Percentiles rank a stretch among this genome's conserved stretches.
Conservation (phyloP, 1,140 invertebrate species). For the Panagrolaimus sp. region DNA sequence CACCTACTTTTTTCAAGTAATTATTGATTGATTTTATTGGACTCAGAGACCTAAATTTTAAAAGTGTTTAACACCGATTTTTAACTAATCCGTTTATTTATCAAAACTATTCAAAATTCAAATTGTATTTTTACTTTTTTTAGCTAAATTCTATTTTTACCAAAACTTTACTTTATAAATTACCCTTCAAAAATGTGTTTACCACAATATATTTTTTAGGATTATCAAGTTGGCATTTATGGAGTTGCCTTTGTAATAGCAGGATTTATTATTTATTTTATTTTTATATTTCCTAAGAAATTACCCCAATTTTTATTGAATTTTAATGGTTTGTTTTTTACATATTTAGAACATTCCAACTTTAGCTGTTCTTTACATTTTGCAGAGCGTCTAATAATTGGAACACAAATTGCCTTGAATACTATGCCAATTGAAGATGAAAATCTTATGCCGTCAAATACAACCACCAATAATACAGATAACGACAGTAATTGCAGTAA, state of each 20-base stretch:
- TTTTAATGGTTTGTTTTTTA: neutral
- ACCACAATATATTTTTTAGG: neutral
- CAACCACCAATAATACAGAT: neutral
- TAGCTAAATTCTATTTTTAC: too few relatives aligned
- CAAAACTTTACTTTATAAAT: too few relatives aligned
- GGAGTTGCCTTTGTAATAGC: neutral
- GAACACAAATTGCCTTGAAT: neutral
- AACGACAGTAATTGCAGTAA: too few relatives aligned
- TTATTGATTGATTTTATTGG: too few relatives aligned
- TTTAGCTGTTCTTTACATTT: neutral
- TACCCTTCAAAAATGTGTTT: too few relatives aligned
- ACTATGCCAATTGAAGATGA: neutral
- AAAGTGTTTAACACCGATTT: too few relatives aligned
- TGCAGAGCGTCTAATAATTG: neutral
- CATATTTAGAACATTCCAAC: neutral
- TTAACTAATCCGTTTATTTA: too few relatives aligned
- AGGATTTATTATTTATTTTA: conserved; percentile 13
- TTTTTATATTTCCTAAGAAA: neutral
- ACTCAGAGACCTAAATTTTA: too few relatives aligned
- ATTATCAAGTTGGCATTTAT: neutral
- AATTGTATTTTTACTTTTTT: too few relatives aligned
- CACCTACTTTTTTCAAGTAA: too few relatives aligned
- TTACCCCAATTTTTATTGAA: conserved; percentile 4
- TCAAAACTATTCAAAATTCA: too few relatives aligned
- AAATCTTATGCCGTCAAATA: neutral